Evolutionary conservation across 1,140 invertebrate genomes (phyloP), one percentile per base, ranked within the genome.

Genomic region (Drosophila parabipectinata): DNA sequence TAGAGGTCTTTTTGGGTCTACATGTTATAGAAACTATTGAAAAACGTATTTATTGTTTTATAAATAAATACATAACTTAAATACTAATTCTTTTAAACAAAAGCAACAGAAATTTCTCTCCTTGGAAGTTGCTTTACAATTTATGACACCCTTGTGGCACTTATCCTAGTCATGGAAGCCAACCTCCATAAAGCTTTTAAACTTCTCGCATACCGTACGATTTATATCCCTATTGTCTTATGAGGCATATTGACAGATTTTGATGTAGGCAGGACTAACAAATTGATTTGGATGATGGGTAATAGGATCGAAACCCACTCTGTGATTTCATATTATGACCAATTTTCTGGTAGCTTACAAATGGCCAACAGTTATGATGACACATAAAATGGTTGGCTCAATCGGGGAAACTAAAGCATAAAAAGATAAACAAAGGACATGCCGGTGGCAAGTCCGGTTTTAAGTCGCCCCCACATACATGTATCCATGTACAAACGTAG

Each of bases 271-370:
- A 9, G 21, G 24, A 37, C 48, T 39, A 18, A 41, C 4, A 58
- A 72, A 66, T 57, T 54, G 76, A 83, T 68, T 76, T 79, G 28
- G 53, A 45, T 79, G 56, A 74, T 26, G 30, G 37, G 28, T 28
- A 39, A 48, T 63, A 14, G 18, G 41, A 63, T 15, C 9, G 9
- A 50, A 50, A 59, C 15, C 10, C 21, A 10, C 12, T 28, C 9
- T 21, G 21, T 48, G 24, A 50, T 41, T 51, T 44, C 6, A 6
- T 41, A 3, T 32, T 51, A 63, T 51, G 47, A 51, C 2, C 45
- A 18, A 12, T 63, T 48, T 50, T n/a, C 21, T 26, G 47, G 34
- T 26, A 64, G 51, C 30, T 34, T 48, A 18, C 14, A 48, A 64
- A 48, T 64, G 44, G 32, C 54, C 30, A 48, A 12, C 45, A 45